Conservation (phyloP, 2,888 invertebrate species). For the Autographa pulchrina region DNA sequence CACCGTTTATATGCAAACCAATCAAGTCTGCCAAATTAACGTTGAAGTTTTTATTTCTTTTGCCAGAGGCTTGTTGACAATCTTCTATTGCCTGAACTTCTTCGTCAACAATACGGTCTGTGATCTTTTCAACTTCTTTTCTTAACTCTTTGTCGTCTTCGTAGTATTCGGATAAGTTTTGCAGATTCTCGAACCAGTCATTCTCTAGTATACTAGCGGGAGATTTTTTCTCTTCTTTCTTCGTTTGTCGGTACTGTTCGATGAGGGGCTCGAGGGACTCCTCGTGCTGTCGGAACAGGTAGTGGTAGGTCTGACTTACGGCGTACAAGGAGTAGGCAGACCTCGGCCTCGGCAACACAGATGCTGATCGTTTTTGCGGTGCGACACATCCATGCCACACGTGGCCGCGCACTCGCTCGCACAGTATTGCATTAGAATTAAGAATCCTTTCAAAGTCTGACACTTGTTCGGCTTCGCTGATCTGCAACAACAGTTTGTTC, state of each 20-base stretch:
- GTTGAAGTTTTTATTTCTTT: constrained; percentile 77
- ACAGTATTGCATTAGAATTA: constrained; percentile 88
- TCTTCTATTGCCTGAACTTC: constrained; percentile 70
- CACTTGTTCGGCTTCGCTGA: constrained; percentile 90
- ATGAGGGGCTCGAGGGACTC: constrained; percentile 84
- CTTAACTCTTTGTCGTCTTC: constrained; percentile 83
- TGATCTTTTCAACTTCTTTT: constrained; percentile 79
- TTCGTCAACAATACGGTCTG: constrained; percentile 76
- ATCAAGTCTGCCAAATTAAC: constrained; percentile 84
- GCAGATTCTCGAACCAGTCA: constrained; percentile 81
- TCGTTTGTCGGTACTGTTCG: constrained; percentile 76
- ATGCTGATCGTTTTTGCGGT: constrained; percentile 74
- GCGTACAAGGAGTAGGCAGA: constrained; percentile 84
- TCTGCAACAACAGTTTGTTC: constrained; percentile 87
- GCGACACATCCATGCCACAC: constrained; percentile 81
- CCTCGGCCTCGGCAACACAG: constrained; percentile 77
- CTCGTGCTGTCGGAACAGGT: constrained; percentile 84
- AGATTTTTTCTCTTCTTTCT: constrained; percentile 63
- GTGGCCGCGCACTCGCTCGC: constrained; percentile 79
- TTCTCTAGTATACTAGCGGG: constrained; percentile 74
- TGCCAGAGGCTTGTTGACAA: constrained; percentile 52
- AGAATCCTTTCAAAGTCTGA: constrained; percentile 91
- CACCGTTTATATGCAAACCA: constrained; percentile 79
- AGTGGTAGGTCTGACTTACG: constrained; percentile 84
- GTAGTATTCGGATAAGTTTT: constrained; percentile 86